Evolutionary conservation across 2,113 vertebrate species (phyloP), one percentile per base, ranked within the genome.

Genomic region (Bubalus kerabau): DNA sequence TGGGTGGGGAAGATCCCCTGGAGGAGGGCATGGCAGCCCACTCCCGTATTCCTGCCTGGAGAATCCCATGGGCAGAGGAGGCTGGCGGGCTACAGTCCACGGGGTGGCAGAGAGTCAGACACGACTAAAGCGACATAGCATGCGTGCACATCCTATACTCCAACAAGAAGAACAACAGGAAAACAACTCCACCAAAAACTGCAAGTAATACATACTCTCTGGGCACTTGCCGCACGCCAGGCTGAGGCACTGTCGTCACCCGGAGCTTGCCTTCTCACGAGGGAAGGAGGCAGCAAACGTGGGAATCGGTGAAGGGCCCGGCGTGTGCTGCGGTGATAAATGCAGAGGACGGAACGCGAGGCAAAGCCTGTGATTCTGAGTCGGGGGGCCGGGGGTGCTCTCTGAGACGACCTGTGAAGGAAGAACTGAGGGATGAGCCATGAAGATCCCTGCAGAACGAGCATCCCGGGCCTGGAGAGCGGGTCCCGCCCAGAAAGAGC

Each of bases 311-410:
- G 23, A 46, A 43, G 80, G 7, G 9, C 17, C 1, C 2, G 5
- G 86, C 3, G 1, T 17, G n/a, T 2, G 1, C 43, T 13, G 1
- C 1, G 13, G 12, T 26, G 43, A 24, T 9, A 26, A 13, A 24
- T 2, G 17, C 8, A 2, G 19, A 32, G 17, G 15, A 62, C 13
- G 2, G 11, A 14, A 16, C 40, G 0, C 0, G 2, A 9, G 11
- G 26, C 54, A 8, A 23, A 36, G 64, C 17, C 21, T 11, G 4
- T 10, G n/a, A 28, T 12, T 54, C 24, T 40, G 48, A 11, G 4
- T 23, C 16, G 0, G n/a, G 50, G 8, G 24, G 17, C 2, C 11
- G 1, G 78, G 78, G 78, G 2, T 23, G 7, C n/a, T 43, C 48
- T 0, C 1, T 3, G 60, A 64, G 24, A 21, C 1, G 19, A 54